Percentiles rank a stretch among this genome's conserved stretches.
phyloP scores from a whole-genome alignment of 2,797 vertebrate species.

The Percopsis omiscomaycus region DNA sequence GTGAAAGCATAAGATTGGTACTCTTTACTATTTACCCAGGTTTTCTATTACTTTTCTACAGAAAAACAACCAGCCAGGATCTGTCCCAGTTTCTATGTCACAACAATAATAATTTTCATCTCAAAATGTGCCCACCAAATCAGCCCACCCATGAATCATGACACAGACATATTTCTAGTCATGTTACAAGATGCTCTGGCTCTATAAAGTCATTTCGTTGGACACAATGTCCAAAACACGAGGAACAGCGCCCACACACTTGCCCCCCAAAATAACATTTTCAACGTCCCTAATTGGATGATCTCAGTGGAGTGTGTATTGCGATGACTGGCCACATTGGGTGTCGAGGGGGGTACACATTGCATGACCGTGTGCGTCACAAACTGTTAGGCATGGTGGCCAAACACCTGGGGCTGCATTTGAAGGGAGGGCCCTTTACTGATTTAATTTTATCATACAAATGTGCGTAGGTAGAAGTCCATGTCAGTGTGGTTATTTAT shows the following conservation, averaged over 20 bases:
- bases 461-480: slow-evolving; percentile 6
- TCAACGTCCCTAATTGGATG: slow-evolving; percentile 32
- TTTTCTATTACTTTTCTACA: too few relatives aligned
- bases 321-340: slow-evolving; percentile 3
- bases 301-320: slow-evolving; percentile 27
- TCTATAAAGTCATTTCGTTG: slow-evolving; percentile 11
- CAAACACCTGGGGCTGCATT: slow-evolving; percentile 9
- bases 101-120: too few relatives aligned
- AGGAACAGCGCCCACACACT: slow-evolving; percentile 16
- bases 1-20: too few relatives aligned
- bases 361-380: slow-evolving; percentile 19
- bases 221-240: slow-evolving; percentile 23
- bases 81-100: too few relatives aligned
- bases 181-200: slow-evolving; percentile 15
- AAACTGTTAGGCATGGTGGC: slow-evolving; percentile 12
- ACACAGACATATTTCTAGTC: slow-evolving; percentile 4
- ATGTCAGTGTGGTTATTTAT: slow-evolving; percentile 1
- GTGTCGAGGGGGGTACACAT: slow-evolving; percentile 9
- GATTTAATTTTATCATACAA: slow-evolving; percentile 4
- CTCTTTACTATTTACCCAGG: too few relatives aligned
- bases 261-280: slow-evolving; percentile 4
- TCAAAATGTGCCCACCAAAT: too few relatives aligned
- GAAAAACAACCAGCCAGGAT: too few relatives aligned
- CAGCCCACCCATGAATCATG: too few relatives aligned
- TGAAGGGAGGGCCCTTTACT: not conserved